A percentile compares a stretch with the other conserved stretches of the same genome.
Evolutionary conservation across 2,113 vertebrate genomes (phyloP).

Genomic region (Sorex araneus): DNA sequence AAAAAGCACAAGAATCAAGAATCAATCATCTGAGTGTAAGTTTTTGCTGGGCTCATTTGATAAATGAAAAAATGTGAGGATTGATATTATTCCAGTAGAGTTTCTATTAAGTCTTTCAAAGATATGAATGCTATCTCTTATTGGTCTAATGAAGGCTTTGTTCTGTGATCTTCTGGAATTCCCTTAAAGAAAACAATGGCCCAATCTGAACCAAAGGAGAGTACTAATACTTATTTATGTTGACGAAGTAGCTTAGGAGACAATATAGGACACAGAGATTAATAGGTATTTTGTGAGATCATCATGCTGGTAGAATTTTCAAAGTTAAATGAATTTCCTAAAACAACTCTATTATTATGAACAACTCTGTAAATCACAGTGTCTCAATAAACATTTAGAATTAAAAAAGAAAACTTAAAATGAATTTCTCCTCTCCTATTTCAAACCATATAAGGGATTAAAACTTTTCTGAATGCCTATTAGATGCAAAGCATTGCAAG

Average conservation of each 20-base stretch:
- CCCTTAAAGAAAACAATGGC: background rate
- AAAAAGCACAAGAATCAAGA: background rate
- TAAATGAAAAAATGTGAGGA: background rate
- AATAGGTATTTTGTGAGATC: background rate
- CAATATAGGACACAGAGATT: background rate
- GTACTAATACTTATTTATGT: background rate
- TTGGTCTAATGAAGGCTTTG: background rate
- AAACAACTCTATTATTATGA: no score
- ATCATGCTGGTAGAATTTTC: background rate
- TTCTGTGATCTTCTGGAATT: background rate
- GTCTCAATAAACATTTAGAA: no score
- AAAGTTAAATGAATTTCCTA: slow-evolving; percentile 9
- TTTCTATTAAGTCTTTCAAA: background rate
- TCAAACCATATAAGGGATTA: background rate
- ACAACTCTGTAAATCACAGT: no score
- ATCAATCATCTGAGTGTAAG: background rate
- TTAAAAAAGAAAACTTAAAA: no score
- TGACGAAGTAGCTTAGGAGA: background rate
- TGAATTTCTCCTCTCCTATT: background rate
- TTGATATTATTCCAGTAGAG: background rate
- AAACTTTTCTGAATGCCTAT: background rate
- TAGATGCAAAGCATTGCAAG: background rate
- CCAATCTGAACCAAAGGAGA: background rate
- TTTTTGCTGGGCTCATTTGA: no score
- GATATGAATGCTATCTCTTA: background rate